A percentile compares a stretch with the other conserved stretches of the same genome.
phyloP scores from a whole-genome alignment of 2,888 invertebrate genomes.

The Drosophila planitibia region DNA sequence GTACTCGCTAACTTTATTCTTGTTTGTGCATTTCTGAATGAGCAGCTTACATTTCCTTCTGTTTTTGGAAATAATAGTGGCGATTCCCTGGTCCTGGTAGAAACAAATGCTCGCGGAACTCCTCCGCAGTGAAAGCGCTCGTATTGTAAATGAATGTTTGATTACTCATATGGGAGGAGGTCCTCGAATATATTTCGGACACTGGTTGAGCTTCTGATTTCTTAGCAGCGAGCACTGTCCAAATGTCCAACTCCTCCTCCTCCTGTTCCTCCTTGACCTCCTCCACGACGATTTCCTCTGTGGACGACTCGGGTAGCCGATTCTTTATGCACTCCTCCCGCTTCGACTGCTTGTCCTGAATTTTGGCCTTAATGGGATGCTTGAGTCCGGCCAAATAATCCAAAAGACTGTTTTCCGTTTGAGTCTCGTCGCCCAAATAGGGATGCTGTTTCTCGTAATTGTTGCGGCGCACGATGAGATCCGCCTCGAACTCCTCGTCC shows the following conservation, averaged over 20 bases:
- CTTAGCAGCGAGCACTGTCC: slow-evolving; percentile 39
- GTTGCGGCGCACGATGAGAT: slow-evolving; percentile 77
- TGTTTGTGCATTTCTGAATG: background rate
- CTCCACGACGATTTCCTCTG: slow-evolving; percentile 1
- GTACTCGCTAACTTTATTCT: background rate
- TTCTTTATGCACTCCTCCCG: slow-evolving; percentile 36
- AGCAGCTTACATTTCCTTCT: slow-evolving; percentile 13
- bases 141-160: slow-evolving; percentile 57
- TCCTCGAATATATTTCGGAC: background rate
- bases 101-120: slow-evolving; percentile 66
- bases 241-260: slow-evolving; percentile 58
- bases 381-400: slow-evolving; percentile 53
- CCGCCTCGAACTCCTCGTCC: slow-evolving; percentile 73
- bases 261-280: slow-evolving; percentile 30
- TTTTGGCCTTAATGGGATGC: slow-evolving; percentile 53
- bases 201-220: rapidly evolving
- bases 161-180: background rate
- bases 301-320: slow-evolving; percentile 13
- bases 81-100: slow-evolving; percentile 69
- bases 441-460: slow-evolving; percentile 46
- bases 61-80: slow-evolving; percentile 47
- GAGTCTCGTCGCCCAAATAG: slow-evolving; percentile 57
- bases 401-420: slow-evolving; percentile 62
- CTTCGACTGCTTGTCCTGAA: slow-evolving; percentile 8
- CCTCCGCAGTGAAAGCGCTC: slow-evolving; percentile 58